phyloP scores from a whole-genome alignment of 2,113 vertebrate species.

The Tachuris rubrigastra region DNA sequence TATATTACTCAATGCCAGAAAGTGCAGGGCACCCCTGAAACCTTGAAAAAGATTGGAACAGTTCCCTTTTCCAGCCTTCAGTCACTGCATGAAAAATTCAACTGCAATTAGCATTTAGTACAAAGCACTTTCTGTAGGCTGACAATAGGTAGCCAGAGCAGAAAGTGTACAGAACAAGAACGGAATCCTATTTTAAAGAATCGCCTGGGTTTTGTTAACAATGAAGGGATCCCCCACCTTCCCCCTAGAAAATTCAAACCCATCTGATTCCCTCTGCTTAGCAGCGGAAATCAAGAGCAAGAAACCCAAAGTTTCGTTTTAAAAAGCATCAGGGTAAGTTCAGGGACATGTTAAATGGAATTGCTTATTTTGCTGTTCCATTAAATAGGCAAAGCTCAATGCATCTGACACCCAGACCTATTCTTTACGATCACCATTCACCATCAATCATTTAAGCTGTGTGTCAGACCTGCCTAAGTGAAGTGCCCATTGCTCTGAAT shows the following conservation, averaged over 20 bases:
- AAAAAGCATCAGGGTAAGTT: constrained; percentile 33
- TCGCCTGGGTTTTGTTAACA: not conserved
- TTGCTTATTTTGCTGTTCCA: constrained; percentile 66
- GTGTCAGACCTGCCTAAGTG: constrained; percentile 32
- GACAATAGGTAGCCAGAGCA: constrained; percentile 6
- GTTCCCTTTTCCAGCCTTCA: constrained; percentile 21
- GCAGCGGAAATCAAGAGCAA: not conserved
- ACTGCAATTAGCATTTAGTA: constrained; percentile 3
- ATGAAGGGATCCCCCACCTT: not conserved
- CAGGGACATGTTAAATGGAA: constrained; percentile 56
- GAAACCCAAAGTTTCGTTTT: constrained; percentile 30
- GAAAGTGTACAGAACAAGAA: not conserved
- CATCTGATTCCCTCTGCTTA: not conserved
- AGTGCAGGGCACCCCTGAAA: not conserved
- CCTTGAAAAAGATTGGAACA: constrained; percentile 23
- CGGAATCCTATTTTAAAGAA: not conserved
- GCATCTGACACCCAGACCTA: constrained; percentile 5
- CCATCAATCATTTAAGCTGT: constrained; percentile 47
- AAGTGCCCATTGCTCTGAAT: not conserved
- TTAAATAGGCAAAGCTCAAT: constrained; percentile 51
- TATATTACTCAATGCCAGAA: constrained; percentile 18
- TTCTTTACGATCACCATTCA: constrained; percentile 35
- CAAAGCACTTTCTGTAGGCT: constrained; percentile 43
- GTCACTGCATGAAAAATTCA: not conserved
- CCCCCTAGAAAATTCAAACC: not conserved